Base-by-base conservation (phyloP, 2,888 invertebrate species). In the Eudemis profundana region DNA sequence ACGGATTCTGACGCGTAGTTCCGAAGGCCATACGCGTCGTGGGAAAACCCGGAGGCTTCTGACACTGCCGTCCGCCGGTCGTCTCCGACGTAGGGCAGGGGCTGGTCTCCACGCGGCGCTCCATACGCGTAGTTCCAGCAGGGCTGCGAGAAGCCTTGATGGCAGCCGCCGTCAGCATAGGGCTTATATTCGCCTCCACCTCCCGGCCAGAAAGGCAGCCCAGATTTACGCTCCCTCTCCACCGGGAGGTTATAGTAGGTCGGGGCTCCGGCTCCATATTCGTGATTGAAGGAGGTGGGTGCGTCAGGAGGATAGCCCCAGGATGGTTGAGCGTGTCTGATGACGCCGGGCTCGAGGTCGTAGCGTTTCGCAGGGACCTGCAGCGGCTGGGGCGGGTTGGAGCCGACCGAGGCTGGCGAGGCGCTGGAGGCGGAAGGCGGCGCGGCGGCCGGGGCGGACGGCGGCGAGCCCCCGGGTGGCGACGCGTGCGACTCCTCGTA, bases 291-390 rank as follows among this genome's bases (percentile, higher is more conserved):
- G 70, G 93, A 93, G 14, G 93, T 93, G 33, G 95, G 93, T 51
- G 94, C 95, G 79, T 94, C 94, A 0, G 95, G 95, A 29, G 95
- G 95, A 85, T 96, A 96, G 78, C 94, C 95, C 96, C 96, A 96
- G 68, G 95, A 93, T 74, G 93, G 94, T 74, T 95, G 95, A 75
- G 96, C 94, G 90, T 96, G 96, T 73, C 96, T 93, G 79, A 96
- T 96, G 78, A 96, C 96, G 49, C 96, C 95, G 57, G 94, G 94
- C 79, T 94, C 94, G 67, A 93, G 93, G 72, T 93, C 92, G 82
- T 93, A 95, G 74, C 97, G 94, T 90, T 97, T 97, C 80, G 97
- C 97, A 73, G 97, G 97, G 90, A 97, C 97, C 93, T 97, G 97
- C 70, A 97, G 93, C 70, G 96, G 96, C 79, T 95, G 95, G 68